Conservation (phyloP, 2,113 vertebrate genomes). For the Psittacula cyanocephala region DNA sequence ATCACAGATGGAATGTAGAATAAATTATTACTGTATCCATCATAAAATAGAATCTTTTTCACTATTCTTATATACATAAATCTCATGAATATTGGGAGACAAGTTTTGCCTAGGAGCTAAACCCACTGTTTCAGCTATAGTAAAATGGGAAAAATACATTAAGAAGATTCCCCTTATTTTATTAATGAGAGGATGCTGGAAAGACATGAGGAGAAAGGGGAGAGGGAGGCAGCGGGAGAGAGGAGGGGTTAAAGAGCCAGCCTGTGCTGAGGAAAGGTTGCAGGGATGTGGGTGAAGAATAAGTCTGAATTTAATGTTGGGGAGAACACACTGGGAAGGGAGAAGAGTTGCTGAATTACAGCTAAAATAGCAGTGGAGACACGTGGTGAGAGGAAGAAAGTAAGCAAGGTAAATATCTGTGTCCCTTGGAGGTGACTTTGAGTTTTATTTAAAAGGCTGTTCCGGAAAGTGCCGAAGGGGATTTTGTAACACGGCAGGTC, state of each 20-base stretch:
- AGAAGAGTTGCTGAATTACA: not conserved
- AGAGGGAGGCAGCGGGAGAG: not conserved
- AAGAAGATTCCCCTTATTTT: not conserved
- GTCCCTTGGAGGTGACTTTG: not conserved
- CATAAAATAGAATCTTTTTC: not conserved
- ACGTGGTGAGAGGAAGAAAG: not conserved
- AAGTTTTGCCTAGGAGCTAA: not conserved
- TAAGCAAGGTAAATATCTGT: not conserved
- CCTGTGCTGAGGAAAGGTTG: not conserved
- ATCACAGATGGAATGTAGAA: not conserved
- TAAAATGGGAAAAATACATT: not conserved
- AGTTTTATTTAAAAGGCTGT: not conserved
- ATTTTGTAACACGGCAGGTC: not conserved
- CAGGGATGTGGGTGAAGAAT: fast-evolving
- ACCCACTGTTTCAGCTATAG: not conserved
- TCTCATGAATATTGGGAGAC: not conserved
- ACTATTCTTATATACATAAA: not conserved
- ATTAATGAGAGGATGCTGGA: not conserved
- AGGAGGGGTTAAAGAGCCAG: too few species aligned
- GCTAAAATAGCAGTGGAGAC: not conserved
- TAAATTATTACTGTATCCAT: not conserved
- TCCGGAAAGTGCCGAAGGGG: not conserved
- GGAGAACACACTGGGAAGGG: not conserved
- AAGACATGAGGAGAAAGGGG: fast-evolving
- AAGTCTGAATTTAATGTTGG: not conserved